phyloP scores from a whole-genome alignment of 30 jellyfish, hydroid and myxozoan genomes.

The Cassiopea andromeda region DNA sequence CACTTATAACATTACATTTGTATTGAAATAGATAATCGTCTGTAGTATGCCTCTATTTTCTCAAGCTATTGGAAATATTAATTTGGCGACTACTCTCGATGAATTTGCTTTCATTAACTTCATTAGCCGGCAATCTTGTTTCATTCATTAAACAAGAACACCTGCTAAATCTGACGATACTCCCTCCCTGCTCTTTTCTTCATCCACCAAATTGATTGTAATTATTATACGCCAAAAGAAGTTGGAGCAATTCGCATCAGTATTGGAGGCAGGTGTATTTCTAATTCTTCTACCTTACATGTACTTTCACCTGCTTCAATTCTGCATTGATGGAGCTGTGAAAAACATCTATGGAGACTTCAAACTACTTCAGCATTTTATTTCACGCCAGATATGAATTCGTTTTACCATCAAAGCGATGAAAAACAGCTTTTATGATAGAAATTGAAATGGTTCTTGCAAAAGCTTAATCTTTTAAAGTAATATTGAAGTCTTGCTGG shows the following conservation, averaged over 20 bases:
- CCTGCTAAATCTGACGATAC: constrained; percentile 3
- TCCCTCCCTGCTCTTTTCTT: constrained; percentile 64
- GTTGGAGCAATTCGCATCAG: constrained; percentile 74
- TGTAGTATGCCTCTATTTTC: too few relatives aligned
- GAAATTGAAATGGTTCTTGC: too few relatives aligned
- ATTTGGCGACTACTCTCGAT: too few relatives aligned
- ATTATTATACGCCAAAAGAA: constrained; percentile 20
- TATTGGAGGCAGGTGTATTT: constrained; percentile 68
- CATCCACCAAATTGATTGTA: constrained; percentile 21
- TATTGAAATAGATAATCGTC: too few relatives aligned
- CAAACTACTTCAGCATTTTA: not conserved
- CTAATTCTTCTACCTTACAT: constrained; percentile 4
- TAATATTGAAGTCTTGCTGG: constrained; percentile 10
- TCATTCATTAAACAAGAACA: not conserved
- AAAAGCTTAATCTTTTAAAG: not conserved
- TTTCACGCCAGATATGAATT: not conserved
- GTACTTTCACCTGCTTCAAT: constrained; percentile 23
- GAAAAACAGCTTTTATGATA: not conserved
- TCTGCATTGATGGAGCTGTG: not conserved
- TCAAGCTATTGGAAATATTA: too few relatives aligned
- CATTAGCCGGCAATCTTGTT: not conserved
- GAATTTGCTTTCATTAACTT: not conserved
- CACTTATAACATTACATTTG: too few relatives aligned
- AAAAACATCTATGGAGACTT: not conserved
- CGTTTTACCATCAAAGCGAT: not conserved